Conservation (phyloP, 2,113 vertebrate species). For the Centropus bengalensis region DNA sequence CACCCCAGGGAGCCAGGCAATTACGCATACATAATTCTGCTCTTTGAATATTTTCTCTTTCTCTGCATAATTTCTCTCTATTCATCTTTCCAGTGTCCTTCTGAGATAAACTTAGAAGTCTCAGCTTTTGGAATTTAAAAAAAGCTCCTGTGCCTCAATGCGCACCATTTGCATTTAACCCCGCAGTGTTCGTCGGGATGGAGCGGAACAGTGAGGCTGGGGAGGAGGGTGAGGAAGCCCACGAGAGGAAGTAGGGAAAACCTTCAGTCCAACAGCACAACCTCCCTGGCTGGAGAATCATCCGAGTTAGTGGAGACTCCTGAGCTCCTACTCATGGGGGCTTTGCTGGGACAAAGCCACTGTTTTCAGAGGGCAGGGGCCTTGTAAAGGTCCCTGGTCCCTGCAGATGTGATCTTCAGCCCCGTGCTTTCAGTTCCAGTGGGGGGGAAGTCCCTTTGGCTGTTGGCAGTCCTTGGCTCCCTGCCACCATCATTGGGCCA, state of each 20-base stretch:
- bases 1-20: conserved; percentile 70
- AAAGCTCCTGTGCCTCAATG: conserved; percentile 43
- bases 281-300: neutral
- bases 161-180: conserved; percentile 59
- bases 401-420: fast-evolving
- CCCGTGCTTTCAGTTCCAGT: neutral
- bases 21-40: conserved; percentile 74
- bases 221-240: neutral
- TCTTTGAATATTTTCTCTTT: conserved; percentile 74
- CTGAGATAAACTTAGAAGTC: conserved; percentile 72
- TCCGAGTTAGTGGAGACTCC: neutral
- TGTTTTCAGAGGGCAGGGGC: neutral
- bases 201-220: neutral
- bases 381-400: neutral
- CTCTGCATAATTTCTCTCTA: conserved; percentile 72
- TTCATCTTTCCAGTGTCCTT: conserved; percentile 72
- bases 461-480: neutral
- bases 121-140: conserved; percentile 64
- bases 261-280: neutral
- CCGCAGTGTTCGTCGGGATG: neutral
- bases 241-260: neutral
- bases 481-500: neutral
- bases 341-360: neutral
- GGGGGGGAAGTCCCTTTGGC: neutral
- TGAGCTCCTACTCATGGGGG: neutral